A percentile compares a stretch with the other conserved stretches of the same genome.
Conservation (phyloP, 2,888 invertebrate species). For the Arctia plantaginis region DNA sequence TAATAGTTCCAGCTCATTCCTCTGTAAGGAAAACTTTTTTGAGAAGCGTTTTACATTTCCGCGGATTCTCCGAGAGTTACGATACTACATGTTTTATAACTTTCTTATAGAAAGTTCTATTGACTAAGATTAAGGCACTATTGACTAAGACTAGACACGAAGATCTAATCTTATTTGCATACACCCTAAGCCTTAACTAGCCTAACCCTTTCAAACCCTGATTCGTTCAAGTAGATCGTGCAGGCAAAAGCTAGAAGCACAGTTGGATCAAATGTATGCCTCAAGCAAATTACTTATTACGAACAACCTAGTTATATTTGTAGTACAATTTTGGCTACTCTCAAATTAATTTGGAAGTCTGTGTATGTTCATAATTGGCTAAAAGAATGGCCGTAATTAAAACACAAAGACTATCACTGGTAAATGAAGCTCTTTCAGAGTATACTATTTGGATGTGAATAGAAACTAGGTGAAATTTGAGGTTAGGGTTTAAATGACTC, state of each 20-base stretch:
- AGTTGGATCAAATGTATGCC: conserved; percentile 34
- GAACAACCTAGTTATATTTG: conserved; percentile 14
- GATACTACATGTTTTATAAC: background rate
- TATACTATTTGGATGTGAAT: no score
- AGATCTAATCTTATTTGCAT: conserved; percentile 23
- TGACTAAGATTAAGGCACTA: background rate
- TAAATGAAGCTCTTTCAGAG: no score
- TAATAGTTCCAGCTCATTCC: no score
- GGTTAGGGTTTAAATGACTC: background rate
- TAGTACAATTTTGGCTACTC: conserved; percentile 10
- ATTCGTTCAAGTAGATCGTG: conserved; percentile 28
- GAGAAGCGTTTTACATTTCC: no score
- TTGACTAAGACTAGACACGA: background rate
- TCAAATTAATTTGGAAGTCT: background rate
- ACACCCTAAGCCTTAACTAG: background rate
- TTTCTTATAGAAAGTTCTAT: no score
- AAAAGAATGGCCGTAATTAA: no score
- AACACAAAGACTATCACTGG: no score
- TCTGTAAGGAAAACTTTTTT: no score
- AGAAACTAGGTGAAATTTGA: background rate
- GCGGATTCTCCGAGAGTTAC: no score
- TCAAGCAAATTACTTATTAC: conserved; percentile 17
- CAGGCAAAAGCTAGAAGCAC: conserved; percentile 20
- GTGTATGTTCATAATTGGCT: background rate
- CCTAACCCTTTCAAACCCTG: background rate